phyloP scores from a whole-genome alignment of 2,113 vertebrate species.

The Mesocricetus auratus region DNA sequence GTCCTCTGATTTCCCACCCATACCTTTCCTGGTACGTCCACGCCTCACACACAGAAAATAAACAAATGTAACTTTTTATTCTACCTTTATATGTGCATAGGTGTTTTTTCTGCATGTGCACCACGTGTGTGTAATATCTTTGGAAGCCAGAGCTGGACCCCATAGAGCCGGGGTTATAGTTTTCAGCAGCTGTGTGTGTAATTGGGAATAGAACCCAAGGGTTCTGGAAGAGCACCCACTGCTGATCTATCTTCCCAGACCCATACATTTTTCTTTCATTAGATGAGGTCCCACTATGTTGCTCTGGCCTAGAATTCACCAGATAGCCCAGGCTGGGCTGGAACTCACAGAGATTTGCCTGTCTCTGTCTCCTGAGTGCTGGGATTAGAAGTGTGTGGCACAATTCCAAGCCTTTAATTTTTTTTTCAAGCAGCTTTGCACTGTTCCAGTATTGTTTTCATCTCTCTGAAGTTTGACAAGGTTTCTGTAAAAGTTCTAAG shows the following conservation, averaged over 20 bases:
- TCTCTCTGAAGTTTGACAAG: not conserved
- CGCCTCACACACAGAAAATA: not conserved
- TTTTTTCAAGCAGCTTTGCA: not conserved
- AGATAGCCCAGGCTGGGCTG: not conserved
- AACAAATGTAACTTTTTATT: not conserved
- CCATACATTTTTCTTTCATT: not conserved
- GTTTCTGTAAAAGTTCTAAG: not conserved
- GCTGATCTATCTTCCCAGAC: not conserved
- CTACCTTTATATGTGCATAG: not conserved
- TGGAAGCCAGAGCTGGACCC: not conserved
- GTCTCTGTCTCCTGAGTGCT: not conserved
- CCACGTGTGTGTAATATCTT: not conserved
- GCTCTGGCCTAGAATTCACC: not conserved
- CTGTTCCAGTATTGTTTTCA: not conserved
- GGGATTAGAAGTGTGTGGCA: not conserved
- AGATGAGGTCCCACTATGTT: not conserved
- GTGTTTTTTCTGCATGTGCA: not conserved
- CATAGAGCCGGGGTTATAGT: not conserved
- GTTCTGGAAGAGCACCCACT: not conserved
- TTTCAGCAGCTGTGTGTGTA: too few species aligned
- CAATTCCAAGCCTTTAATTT: not conserved
- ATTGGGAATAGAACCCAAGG: not conserved
- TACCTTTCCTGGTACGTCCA: accelerated
- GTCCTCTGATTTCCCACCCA: not conserved
- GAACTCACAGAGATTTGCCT: not conserved